Conservation (phyloP, 2,797 vertebrate species). For the Pseudomugil tenellus region DNA sequence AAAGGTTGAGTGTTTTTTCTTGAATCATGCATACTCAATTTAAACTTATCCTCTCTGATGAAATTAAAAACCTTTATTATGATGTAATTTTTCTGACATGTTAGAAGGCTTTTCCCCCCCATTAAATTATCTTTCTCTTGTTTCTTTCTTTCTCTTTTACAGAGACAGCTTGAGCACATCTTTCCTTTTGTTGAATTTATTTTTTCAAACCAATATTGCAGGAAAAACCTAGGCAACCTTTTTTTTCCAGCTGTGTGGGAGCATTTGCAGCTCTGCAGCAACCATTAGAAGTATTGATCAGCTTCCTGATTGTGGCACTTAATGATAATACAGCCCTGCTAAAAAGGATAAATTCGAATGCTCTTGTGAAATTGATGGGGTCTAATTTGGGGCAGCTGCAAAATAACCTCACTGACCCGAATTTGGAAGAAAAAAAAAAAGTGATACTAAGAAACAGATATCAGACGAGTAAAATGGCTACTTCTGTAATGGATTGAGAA, state of each 20-base stretch:
- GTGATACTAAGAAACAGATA: neutral
- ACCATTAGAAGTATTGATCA: slow-evolving; percentile 16
- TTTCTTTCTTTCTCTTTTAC: no score
- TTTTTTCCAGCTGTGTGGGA: slow-evolving; percentile 15
- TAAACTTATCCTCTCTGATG: neutral
- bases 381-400: slow-evolving; percentile 13
- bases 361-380: slow-evolving; percentile 12
- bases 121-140: no score
- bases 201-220: slow-evolving; percentile 12
- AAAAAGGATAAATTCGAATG: slow-evolving; percentile 4
- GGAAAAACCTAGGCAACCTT: neutral
- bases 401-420: neutral
- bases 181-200: no score
- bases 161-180: no score
- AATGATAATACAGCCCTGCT: slow-evolving; percentile 18
- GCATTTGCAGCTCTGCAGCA: slow-evolving; percentile 7
- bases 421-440: neutral
- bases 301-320: slow-evolving; percentile 36
- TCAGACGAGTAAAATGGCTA: slow-evolving; percentile 14
- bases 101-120: neutral
- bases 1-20: neutral
- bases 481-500: slow-evolving; percentile 2
- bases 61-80: neutral
- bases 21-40: neutral
- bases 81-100: neutral